phyloP scores from a whole-genome alignment of 2,113 vertebrate genomes.

The Asarcornis scutulata region DNA sequence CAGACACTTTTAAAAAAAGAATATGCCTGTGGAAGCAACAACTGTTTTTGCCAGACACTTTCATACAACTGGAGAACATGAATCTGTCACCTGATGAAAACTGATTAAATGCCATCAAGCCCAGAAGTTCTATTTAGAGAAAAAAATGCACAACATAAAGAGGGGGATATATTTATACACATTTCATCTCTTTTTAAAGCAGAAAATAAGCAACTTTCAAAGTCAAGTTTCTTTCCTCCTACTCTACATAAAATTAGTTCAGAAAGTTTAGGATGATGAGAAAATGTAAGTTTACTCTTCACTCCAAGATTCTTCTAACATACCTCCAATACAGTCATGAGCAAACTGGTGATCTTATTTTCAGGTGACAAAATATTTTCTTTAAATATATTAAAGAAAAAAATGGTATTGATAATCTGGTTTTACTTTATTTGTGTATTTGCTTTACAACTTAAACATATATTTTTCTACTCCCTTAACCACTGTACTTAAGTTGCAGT shows the following conservation, averaged over 20 bases:
- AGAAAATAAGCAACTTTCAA: slow-evolving; percentile 17
- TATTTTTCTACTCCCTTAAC: not conserved
- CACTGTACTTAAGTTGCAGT: not conserved
- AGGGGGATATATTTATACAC: not conserved
- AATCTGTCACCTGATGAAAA: slow-evolving; percentile 39
- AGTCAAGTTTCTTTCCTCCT: not conserved
- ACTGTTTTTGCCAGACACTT: slow-evolving; percentile 38
- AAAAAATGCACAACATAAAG: not conserved
- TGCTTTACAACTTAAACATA: not conserved
- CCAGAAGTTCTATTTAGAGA: not conserved
- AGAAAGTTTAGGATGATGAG: not conserved
- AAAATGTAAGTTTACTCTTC: not conserved
- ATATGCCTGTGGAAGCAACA: slow-evolving; percentile 9
- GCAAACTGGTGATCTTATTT: not conserved
- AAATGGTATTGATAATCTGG: not conserved
- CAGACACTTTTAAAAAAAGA: not conserved
- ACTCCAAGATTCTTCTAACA: not conserved
- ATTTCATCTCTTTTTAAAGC: not conserved
- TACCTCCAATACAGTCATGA: not conserved
- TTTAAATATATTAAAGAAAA: not conserved
- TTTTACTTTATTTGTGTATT: not conserved
- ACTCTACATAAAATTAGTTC: not conserved
- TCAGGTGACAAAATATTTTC: not conserved
- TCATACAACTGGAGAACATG: not conserved
- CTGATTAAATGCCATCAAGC: slow-evolving; percentile 11